Percentiles rank a stretch among this genome's conserved stretches.
Conservation (phyloP, 2,797 vertebrate genomes). For the Steatocranus sp. region DNA sequence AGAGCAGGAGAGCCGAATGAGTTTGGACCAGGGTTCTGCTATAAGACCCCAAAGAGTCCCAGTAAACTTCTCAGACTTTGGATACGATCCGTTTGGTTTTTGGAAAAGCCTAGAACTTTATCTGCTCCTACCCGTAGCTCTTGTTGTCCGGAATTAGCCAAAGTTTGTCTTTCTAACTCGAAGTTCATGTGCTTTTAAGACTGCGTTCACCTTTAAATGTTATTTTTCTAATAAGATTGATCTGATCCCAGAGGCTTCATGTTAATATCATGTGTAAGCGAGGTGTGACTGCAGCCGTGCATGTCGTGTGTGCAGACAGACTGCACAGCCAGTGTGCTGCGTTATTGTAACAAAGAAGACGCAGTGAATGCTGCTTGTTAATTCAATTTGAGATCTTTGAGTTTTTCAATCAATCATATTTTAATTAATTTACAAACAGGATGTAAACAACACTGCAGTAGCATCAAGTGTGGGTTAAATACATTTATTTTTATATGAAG, state of each 20-base stretch:
- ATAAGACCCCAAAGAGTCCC: background rate
- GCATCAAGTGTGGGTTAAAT: background rate
- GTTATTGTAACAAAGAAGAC: rapidly evolving
- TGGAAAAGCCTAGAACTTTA: background rate
- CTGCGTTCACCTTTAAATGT: background rate
- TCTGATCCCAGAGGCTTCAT: background rate
- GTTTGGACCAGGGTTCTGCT: background rate
- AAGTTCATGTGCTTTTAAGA: background rate
- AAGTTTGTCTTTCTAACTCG: rapidly evolving
- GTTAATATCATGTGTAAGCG: background rate
- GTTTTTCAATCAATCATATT: rapidly evolving
- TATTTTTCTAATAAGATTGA: background rate
- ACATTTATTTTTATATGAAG: rapidly evolving
- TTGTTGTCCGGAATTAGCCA: rapidly evolving
- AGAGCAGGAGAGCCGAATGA: background rate
- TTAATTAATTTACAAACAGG: background rate
- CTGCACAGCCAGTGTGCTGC: background rate
- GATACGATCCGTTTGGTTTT: rapidly evolving
- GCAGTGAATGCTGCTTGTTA: background rate
- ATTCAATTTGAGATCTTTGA: background rate
- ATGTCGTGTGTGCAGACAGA: background rate
- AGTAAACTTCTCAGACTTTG: background rate
- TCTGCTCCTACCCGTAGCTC: rapidly evolving
- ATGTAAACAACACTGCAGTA: background rate
- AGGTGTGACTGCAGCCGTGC: rapidly evolving